Evolutionary conservation across 2,113 vertebrate genomes (phyloP).

Genomic region (Ptilonorhynchus violaceus): DNA sequence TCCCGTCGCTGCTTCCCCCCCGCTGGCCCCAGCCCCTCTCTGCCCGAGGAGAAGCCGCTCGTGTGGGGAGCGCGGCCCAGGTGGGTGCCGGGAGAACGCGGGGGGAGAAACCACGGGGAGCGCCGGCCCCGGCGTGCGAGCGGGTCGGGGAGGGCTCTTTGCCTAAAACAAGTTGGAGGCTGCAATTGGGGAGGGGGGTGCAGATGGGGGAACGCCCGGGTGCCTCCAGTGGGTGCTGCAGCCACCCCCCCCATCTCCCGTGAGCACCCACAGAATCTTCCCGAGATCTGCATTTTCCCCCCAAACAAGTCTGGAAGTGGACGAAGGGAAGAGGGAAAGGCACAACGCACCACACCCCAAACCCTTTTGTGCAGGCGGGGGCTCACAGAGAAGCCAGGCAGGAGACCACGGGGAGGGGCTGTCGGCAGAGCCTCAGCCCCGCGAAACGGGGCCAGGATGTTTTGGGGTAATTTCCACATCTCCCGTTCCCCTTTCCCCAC

Average conservation of each 20-base stretch:
- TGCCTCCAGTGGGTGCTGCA: neutral
- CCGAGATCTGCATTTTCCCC: accelerated
- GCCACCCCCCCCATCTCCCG: accelerated
- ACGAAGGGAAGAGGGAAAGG: neutral
- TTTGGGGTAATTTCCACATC: neutral
- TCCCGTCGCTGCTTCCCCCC: neutral
- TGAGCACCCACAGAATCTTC: too few relatives aligned
- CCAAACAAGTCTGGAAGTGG: neutral
- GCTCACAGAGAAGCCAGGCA: neutral
- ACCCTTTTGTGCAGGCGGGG: neutral
- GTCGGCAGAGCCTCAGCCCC: neutral
- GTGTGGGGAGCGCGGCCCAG: neutral
- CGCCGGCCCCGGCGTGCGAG: accelerated
- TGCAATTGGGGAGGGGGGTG: neutral
- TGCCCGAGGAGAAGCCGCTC: neutral
- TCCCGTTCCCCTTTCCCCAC: accelerated
- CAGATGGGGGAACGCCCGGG: neutral
- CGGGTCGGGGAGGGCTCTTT: too few relatives aligned
- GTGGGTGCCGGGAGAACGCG: neutral
- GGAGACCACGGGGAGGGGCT: neutral
- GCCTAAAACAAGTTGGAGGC: neutral
- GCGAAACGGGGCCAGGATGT: accelerated
- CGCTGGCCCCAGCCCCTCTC: neutral
- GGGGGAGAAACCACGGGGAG: neutral
- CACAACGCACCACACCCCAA: neutral